Base-by-base conservation (phyloP, 92 coral and sea anemone species). In the Epizoanthus rinbou region DNA sequence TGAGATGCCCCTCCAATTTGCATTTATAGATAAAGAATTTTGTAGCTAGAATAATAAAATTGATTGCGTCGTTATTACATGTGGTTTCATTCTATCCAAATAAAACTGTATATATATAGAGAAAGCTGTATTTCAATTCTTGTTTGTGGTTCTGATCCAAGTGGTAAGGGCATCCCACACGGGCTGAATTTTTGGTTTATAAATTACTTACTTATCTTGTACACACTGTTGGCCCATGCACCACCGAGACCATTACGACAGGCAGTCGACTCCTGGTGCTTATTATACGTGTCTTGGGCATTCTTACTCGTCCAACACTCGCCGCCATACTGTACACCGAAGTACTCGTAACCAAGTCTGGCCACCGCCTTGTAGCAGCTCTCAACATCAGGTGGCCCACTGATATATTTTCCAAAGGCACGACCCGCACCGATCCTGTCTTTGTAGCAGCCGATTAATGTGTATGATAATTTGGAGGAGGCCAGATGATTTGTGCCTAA, bases 161-260 rank as follows among this genome's bases (percentile, higher is more conserved):
- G n/a, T n/a, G n/a, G n/a, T n/a, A n/a, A n/a, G n/a, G n/a, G n/a
- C n/a, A n/a, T n/a, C n/a, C n/a, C n/a, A n/a, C n/a, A n/a, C n/a
- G n/a, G n/a, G n/a, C n/a, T n/a, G n/a, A n/a, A n/a, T n/a, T n/a
- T n/a, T n/a, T n/a, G n/a, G n/a, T n/a, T n/a, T n/a, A n/a, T n/a
- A n/a, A n/a, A 28, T 24, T 39, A 69, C 75, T 37, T 14, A 69
- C 75, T 69, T 65, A 65, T 65, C 56, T 39, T 25, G 43, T 69
- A 69, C 7, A 69, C 54, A 19, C 22, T 69, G 75, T 69, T 69
- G 18, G 75, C 75, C 75, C 75, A 69, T 37, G 24, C 3, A 10
- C 75, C 75, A 16, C 75, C 75, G 43, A 69, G 75, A 35, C 75
- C 75, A 13, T 69, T 53, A 5, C 43, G 52, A 18, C 75, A 69